Conservation (phyloP, 2,888 invertebrate species). For the Protodeltote pygarga region DNA sequence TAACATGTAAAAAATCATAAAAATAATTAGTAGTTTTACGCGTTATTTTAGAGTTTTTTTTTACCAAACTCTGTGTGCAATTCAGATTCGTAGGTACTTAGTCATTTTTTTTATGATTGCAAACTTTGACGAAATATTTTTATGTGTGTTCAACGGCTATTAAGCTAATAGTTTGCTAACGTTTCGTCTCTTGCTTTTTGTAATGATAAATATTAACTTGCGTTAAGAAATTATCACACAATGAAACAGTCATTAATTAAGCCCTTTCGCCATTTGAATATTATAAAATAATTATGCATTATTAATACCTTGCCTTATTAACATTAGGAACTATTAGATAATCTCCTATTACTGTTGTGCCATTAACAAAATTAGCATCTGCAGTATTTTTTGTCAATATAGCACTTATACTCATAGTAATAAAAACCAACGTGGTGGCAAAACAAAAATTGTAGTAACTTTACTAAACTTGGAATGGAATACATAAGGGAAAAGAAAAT, state of each 20-base stretch:
- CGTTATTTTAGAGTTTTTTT: too few species aligned
- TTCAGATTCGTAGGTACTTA: too few species aligned
- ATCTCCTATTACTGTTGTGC: slow-evolving; percentile 21
- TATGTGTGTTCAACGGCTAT: too few species aligned
- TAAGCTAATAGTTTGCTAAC: too few species aligned
- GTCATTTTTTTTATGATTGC: too few species aligned
- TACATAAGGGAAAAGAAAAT: neutral
- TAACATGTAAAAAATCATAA: too few species aligned
- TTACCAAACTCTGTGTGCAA: too few species aligned
- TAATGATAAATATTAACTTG: too few species aligned
- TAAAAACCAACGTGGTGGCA: slow-evolving; percentile 17
- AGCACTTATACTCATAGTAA: slow-evolving; percentile 9
- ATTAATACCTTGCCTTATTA: slow-evolving; percentile 17
- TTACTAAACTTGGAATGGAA: neutral
- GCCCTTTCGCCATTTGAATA: slow-evolving; percentile 8
- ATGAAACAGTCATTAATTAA: too few species aligned
- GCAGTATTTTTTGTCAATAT: slow-evolving; percentile 1
- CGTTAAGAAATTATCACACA: too few species aligned
- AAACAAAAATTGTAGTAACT: neutral
- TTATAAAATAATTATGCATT: slow-evolving; percentile 3
- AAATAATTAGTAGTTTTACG: too few species aligned
- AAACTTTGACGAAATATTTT: neutral
- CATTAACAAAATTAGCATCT: slow-evolving; percentile 11
- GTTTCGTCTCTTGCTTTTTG: too few species aligned
- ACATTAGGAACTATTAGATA: slow-evolving; percentile 30